Evolutionary conservation across 1,140 invertebrate species (phyloP).

Genomic region (Sycobia sp.): DNA sequence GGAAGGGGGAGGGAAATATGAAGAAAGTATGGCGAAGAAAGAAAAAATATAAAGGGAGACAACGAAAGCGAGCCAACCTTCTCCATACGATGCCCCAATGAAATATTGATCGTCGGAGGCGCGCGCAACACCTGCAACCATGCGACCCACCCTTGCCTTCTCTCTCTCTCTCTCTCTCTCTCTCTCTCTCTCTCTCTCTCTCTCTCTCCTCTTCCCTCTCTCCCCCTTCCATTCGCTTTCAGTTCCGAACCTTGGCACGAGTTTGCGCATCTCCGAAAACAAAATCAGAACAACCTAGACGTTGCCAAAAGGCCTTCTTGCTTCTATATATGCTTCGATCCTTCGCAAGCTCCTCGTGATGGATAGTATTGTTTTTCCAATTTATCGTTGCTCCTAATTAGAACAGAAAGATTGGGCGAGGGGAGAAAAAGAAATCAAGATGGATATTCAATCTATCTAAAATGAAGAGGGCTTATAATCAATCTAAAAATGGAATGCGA

Average conservation of each 20-base stretch:
- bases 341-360: no score
- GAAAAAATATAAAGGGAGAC: neutral
- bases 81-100: conserved; percentile 54
- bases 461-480: no score
- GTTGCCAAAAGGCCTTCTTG: neutral
- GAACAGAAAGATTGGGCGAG: neutral
- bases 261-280: conserved; percentile 16
- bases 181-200: conserved; percentile 26
- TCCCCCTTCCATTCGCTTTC: neutral
- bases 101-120: conserved; percentile 61
- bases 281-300: neutral
- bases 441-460: no score
- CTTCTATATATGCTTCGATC: neutral
- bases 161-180: conserved; percentile 23
- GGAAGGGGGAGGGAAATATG: no score
- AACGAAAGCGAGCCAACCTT: conserved; percentile 12
- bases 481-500: no score
- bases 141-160: conserved; percentile 50
- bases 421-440: no score
- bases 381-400: conserved; percentile 2
- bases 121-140: conserved; percentile 59
- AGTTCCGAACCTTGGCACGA: neutral
- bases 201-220: conserved; percentile 26
- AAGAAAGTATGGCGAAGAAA: neutral
- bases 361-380: conserved; percentile 1